Evolutionary conservation across 2,113 vertebrate species (phyloP), one percentile per base, ranked within the genome.

Genomic region (Cephalopholis sonnerati): DNA sequence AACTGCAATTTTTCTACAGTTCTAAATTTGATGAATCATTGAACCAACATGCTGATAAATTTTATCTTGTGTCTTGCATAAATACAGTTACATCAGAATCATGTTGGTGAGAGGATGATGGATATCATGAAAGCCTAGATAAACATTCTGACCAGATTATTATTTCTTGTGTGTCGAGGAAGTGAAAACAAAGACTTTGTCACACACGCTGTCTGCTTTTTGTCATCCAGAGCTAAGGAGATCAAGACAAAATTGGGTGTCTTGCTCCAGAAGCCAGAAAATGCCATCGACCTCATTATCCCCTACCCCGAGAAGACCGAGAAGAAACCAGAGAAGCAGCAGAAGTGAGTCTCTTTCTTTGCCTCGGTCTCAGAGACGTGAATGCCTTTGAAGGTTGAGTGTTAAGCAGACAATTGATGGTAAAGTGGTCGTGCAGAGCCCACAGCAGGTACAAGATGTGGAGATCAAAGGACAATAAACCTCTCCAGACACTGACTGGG

Each of bases 171-270:
- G n/a, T n/a, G 51, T 8, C n/a, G 3, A 2, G 44, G 6, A 50
- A n/a, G 17, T 7, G 6, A 22, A 69, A 73, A 13, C 25, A 46
- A 61, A 29, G 27, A 25, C 2, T 81, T 46, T 39, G 6, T 69
- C 50, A 84, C 36, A 24, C 5, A 7, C 7, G 0, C 17, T 3
- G 9, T 39, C 53, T 90, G 51, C 64, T 70, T 91, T 65, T 76
- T 55, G 66, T 81, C 85, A 18, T 27, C 10, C 94, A 99, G 98
- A 95, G 98, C 98, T 32, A 99, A 99, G 89, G 98, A 97, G 94
- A 99, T 99, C 93, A 99, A 98, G 96, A 95, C 93, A 0, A 99
- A 99, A 87, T 95, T 99, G 89, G 98, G 98, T 80, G 97, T 95
- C 0, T 95, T 99, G 20, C 97, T 99, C 61, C 98, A 98, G 93